Conservation (phyloP, 2,888 invertebrate species). For the Melanargia galathea region DNA sequence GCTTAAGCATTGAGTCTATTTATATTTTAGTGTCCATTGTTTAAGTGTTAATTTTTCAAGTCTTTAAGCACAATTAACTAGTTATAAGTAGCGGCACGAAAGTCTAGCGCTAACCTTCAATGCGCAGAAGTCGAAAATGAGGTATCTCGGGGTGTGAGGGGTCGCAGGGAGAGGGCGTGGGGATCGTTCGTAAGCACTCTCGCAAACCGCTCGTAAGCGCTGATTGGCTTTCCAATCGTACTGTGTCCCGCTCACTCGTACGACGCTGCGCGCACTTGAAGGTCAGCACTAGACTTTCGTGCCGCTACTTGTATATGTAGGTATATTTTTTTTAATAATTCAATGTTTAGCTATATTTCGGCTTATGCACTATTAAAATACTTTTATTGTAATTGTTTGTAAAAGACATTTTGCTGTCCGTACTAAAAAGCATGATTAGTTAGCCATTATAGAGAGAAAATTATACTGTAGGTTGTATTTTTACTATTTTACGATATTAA, state of each 20-base stretch:
- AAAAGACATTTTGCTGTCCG: conserved; percentile 5
- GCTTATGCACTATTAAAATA: conserved; percentile 4
- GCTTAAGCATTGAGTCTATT: background rate
- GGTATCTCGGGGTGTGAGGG: no score
- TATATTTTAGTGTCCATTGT: background rate
- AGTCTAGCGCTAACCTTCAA: no score
- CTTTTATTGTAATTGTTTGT: background rate
- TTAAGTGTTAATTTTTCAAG: background rate
- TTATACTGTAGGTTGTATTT: conserved; percentile 18
- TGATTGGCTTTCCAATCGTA: no score
- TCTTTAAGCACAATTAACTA: background rate
- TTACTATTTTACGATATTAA: conserved; percentile 21
- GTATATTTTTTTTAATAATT: background rate
- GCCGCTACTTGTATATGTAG: no score
- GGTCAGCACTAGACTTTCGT: no score
- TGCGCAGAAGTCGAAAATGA: no score
- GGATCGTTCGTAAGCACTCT: no score
- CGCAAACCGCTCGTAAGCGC: no score
- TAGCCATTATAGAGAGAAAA: conserved; percentile 16
- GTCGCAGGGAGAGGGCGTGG: no score
- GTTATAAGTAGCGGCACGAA: no score
- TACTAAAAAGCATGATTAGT: conserved; percentile 3
- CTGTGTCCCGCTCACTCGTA: no score
- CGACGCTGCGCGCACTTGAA: no score
- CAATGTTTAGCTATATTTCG: background rate